These are phyloP conservation scores for Brachionus sp. DNA, from an alignment of 1,140 invertebrate species.

Conservation along the genomic window DNA sequence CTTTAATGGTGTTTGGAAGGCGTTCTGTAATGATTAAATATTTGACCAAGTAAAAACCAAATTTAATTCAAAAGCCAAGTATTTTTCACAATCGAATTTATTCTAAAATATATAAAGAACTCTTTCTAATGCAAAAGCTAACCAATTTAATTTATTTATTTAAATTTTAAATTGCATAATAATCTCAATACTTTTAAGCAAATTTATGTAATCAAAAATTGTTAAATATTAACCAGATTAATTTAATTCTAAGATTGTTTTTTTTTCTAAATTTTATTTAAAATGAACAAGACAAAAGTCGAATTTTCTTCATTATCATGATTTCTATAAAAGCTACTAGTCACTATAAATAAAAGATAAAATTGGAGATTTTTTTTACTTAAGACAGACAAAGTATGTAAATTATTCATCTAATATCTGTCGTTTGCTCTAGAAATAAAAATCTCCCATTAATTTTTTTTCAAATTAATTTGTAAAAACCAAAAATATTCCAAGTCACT, in stretches of 20 bases:
- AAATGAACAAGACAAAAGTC: neutral
- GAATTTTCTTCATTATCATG: neutral
- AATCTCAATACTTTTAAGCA: neutral
- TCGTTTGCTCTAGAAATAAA: neutral
- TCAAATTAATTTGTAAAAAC: too few relatives aligned
- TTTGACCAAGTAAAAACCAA: neutral
- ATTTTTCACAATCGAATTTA: neutral
- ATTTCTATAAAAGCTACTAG: neutral
- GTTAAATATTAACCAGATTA: conserved; percentile 2
- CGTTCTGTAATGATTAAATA: neutral
- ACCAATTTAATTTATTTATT: neutral
- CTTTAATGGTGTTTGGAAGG: neutral
- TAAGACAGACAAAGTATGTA: neutral
- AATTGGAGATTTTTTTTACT: neutral
- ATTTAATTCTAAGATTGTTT: conserved; percentile 5
- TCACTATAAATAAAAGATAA: neutral
- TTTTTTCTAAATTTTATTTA: neutral
- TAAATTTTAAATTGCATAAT: conserved; percentile 5
- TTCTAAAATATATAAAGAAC: neutral
- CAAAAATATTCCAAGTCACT: neutral
- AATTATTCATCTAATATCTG: neutral
- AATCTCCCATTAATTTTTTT: too few relatives aligned
- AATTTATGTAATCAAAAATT: conserved; percentile 6
- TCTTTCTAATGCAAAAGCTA: neutral
- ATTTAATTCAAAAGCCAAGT: neutral